These are phyloP conservation scores for Lacanobia oleracea DNA, from an alignment of 2,888 invertebrate genomes.

Conservation along the genomic window DNA sequence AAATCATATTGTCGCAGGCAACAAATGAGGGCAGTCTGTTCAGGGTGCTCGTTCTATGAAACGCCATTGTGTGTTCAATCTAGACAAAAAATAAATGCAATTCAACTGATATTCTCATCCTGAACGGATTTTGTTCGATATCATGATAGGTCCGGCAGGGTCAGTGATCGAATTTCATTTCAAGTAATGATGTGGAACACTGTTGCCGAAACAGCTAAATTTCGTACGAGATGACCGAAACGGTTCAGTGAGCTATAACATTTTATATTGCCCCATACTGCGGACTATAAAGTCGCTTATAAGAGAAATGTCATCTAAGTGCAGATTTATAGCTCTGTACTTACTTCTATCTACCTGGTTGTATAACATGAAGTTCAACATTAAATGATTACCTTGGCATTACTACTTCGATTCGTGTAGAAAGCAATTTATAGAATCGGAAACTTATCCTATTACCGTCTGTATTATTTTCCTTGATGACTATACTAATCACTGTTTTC, in stretches of 20 bases:
- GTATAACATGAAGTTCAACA: constrained; percentile 36
- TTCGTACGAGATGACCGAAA: constrained; percentile 47
- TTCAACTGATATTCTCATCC: constrained; percentile 9
- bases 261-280: constrained; percentile 49
- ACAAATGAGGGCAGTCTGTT: background rate
- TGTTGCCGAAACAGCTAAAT: constrained; percentile 45
- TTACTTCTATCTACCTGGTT: constrained; percentile 12
- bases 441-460: constrained; percentile 67
- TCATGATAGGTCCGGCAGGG: constrained; percentile 44
- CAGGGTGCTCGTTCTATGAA: constrained; percentile 9
- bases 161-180: constrained; percentile 60
- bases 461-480: constrained; percentile 59
- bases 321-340: constrained; percentile 30
- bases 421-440: constrained; percentile 61
- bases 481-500: constrained; percentile 24
- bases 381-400: constrained; percentile 49
- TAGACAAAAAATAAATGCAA: background rate
- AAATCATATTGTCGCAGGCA: constrained; percentile 1
- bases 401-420: constrained; percentile 49
- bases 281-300: constrained; percentile 49
- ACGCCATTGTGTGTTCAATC: constrained; percentile 1
- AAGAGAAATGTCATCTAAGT: constrained; percentile 40
- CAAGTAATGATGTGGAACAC: constrained; percentile 62
- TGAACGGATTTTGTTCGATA: constrained; percentile 31
- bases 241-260: constrained; percentile 56